Evolutionary conservation across 2,113 vertebrate species (phyloP), one percentile per base, ranked within the genome.

Genomic region (Thomomys bottae): DNA sequence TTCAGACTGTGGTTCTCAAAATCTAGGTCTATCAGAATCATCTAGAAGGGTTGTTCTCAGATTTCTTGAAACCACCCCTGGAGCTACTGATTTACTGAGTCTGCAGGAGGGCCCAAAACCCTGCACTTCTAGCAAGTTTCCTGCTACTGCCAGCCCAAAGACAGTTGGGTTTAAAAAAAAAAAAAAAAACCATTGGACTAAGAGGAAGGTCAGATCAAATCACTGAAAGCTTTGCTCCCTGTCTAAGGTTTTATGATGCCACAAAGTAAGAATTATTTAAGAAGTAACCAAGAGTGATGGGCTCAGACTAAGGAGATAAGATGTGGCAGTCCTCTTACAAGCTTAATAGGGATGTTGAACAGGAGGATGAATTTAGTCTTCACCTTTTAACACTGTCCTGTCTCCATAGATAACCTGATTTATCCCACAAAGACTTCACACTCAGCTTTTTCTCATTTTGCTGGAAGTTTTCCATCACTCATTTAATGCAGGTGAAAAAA

Each of bases 241-340:
- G 3, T 24, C 68, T 84, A 34, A 85, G 84, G 68, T 36, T 83
- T 87, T 84, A 85, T 26, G 70, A 70, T 17, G 20, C 30, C 23
- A 5, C 32, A 57, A 75, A 92, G 28, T 68, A 66, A 73, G 71
- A 79, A 87, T 87, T 70, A 28, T 15, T 76, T 75, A 84, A 77
- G 17, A 78, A 88, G 77, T 28, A 28, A 64, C 45, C 18, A 32
- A 72, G 45, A 87, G 63, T 24, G 23, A 30, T 28, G 20, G 28
- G 17, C n/a, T 67, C 17, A 6, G 49, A 40, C 23, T 9, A 72
- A 28, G 73, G 28, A 45, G 38, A 64, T 68, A 68, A 80, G 66
- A 26, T 6, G 5, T 30, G 45, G 21, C 20, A 4, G 21, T 57
- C 61, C 38, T 26, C 76, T 84, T n/a, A 64, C 0, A 3, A 83